Evolutionary conservation across 2,797 vertebrate species (phyloP).

Genomic region (Pseudopleuronectes americanus): DNA sequence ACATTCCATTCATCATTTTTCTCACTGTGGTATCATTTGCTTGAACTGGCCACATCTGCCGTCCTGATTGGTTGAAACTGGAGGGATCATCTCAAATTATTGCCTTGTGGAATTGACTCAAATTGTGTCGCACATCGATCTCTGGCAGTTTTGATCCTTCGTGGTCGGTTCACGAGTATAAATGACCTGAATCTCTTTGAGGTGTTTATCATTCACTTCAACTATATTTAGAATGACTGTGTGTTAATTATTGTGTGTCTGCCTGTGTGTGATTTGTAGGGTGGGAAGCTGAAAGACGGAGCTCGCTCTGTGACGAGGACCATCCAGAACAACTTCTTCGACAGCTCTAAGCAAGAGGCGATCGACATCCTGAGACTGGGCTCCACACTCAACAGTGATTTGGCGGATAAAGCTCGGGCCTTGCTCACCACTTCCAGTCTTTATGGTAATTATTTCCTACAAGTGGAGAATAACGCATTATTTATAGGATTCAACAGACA

Average conservation of each 20-base stretch:
- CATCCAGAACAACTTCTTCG: slow-evolving; percentile 99
- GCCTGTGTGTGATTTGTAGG: slow-evolving; percentile 75
- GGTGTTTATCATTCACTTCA: slow-evolving; percentile 7
- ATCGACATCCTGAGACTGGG: slow-evolving; percentile 97
- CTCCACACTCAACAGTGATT: slow-evolving; percentile 97
- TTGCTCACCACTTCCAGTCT: slow-evolving; percentile 97
- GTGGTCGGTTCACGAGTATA: slow-evolving; percentile 5
- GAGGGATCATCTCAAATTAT: slow-evolving; percentile 25
- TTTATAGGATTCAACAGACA: not conserved
- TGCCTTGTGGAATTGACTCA: not conserved
- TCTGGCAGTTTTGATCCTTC: slow-evolving; percentile 17
- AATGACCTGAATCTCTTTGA: slow-evolving; percentile 6
- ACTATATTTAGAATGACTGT: not conserved
- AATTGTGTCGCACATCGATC: slow-evolving; percentile 4
- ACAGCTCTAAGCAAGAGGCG: slow-evolving; percentile 98
- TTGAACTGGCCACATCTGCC: slow-evolving; percentile 5
- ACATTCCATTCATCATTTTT: not conserved
- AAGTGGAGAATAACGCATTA: not conserved
- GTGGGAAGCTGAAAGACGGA: slow-evolving; percentile 98
- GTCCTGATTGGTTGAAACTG: slow-evolving; percentile 15
- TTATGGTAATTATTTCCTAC: slow-evolving; percentile 87
- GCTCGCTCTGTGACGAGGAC: slow-evolving; percentile 98
- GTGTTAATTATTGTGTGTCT: not conserved
- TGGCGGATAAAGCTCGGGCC: slow-evolving; percentile 98
- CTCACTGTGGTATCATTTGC: not conserved